Base-by-base conservation (phyloP, 2,113 vertebrate species). In the Pseudorectes ferrugineus region DNA sequence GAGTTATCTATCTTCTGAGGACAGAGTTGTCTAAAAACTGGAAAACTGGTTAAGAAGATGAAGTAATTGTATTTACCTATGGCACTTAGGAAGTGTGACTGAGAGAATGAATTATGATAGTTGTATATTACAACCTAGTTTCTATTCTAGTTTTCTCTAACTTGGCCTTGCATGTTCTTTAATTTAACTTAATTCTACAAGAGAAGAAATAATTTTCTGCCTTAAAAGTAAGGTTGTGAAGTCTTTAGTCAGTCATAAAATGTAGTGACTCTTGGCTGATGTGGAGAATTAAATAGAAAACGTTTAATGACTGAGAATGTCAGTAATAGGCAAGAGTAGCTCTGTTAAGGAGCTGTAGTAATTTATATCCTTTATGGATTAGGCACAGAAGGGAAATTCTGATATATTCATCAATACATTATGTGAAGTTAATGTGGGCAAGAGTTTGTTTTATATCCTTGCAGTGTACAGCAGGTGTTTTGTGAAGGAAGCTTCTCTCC, bases 301-400 rank as follows among this genome's bases (percentile, higher is more conserved):
- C 0, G 0, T 66, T 59, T 62, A 62, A 33, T 80, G 29, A 62
- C 26, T 52, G 45, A 43, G 10, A 70, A 54, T 0, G 0, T 51
- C 45, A 70, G 11, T 68, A 65, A 35, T 17, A 73, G 58, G 7
- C 38, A 70, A n/a, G 21, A 65, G 20, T 31, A 14, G 12, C 9
- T 83, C 14, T 80, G 11, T 58, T 89, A 84, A 68, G 61, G 31
- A 67, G 19, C 9, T 88, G 4, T 35, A 78, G 18, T 61, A 52
- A 72, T 77, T 88, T 77, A 4, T 68, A 5, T 58, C 8, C 74
- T 62, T 49, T 43, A 36, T 62, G 7, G 5, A 43, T 66, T 66
- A 59, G 24, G 11, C 12, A 43, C 13, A 62, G n/a, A 93, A 74
- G 43, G 23, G 16, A 28, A 55, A 78, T 89, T 71, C 26, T 59